These are phyloP conservation scores for Megaceryle torquata DNA, from an alignment of 2,113 vertebrate genomes.

Conservation along the genomic window DNA sequence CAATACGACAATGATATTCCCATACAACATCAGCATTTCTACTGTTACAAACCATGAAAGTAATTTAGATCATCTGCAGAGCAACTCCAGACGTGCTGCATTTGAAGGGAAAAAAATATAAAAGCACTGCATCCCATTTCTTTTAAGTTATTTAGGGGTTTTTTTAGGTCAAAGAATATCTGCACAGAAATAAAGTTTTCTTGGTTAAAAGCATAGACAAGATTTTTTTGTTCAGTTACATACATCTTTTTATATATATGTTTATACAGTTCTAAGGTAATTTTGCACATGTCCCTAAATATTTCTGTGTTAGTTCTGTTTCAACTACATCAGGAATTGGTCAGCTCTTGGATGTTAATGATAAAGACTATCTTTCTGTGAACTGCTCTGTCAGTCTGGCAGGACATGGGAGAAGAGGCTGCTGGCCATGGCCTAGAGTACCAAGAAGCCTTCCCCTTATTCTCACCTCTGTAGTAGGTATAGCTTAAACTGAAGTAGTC, in stretches of 20 bases:
- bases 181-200: not conserved
- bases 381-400: not conserved
- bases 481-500: not conserved
- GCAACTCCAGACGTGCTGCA: not conserved
- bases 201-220: not conserved
- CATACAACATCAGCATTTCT: not conserved
- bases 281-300: not conserved
- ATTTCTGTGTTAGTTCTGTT: not conserved
- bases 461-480: rapidly evolving
- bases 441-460: not conserved
- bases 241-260: not conserved
- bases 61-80: not conserved
- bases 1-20: not conserved
- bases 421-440: not conserved
- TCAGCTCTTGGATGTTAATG: not conserved
- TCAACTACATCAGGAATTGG: not conserved
- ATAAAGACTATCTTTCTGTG: not conserved
- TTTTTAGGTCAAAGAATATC: not conserved
- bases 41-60: not conserved
- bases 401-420: not conserved
- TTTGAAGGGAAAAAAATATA: not conserved
- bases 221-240: not conserved
- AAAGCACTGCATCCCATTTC: not conserved
- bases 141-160: not conserved
- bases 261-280: not conserved